Evolutionary conservation across 2,888 invertebrate species (phyloP).

Genomic region (Epinotia ramella): DNA sequence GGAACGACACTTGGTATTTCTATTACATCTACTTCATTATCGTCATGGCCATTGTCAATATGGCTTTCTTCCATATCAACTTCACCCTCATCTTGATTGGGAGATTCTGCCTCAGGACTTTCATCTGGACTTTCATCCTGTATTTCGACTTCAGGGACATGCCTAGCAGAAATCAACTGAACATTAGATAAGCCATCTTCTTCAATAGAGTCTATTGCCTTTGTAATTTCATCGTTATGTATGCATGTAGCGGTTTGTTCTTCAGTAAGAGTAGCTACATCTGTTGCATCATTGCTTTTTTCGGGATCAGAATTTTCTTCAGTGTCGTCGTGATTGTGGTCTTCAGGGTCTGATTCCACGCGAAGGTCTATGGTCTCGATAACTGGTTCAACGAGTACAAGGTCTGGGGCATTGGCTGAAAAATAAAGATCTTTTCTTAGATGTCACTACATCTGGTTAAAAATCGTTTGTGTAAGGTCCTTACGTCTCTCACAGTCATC

Average conservation of each 20-base stretch:
- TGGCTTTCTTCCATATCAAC: conserved; percentile 46
- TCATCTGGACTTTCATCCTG: conserved; percentile 12
- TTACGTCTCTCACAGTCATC: too few relatives aligned
- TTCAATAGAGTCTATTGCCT: conserved; percentile 44
- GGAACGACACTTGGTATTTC: conserved; percentile 16
- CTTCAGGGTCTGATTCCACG: conserved; percentile 59
- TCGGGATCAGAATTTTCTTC: conserved; percentile 31
- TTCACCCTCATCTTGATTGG: conserved; percentile 40
- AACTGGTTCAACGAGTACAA: conserved; percentile 65
- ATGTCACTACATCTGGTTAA: too few relatives aligned
- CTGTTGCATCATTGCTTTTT: conserved; percentile 45
- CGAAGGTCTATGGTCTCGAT: conserved; percentile 71
- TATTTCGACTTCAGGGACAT: conserved; percentile 45
- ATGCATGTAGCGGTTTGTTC: conserved; percentile 35
- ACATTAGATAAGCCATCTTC: conserved; percentile 49
- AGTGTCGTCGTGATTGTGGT: conserved; percentile 42
- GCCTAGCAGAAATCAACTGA: conserved; percentile 46
- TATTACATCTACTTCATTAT: conserved; percentile 22
- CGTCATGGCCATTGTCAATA: background rate
- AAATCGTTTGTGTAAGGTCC: too few relatives aligned
- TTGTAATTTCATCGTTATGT: background rate
- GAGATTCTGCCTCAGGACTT: background rate
- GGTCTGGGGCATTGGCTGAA: conserved; percentile 63
- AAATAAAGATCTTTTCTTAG: conserved; percentile 29
- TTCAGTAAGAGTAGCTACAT: conserved; percentile 29